These are phyloP conservation scores for Prunella strophiata DNA, from an alignment of 2,797 vertebrate species.

Conservation along the genomic window DNA sequence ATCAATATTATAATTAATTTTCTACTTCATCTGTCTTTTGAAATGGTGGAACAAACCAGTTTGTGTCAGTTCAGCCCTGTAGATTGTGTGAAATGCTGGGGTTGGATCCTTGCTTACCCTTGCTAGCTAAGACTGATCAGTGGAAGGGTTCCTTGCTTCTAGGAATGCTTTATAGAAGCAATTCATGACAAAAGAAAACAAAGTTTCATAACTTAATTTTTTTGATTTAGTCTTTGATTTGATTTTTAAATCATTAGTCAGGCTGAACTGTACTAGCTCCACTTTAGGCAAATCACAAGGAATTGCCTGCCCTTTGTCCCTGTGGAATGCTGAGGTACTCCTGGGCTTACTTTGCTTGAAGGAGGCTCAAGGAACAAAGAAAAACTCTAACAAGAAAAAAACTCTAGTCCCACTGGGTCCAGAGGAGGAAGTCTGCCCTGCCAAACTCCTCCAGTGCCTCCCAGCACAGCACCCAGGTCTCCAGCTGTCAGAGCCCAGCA, in stretches of 20 bases:
- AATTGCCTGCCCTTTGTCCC: not conserved
- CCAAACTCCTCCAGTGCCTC: not conserved
- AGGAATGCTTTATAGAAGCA: not conserved
- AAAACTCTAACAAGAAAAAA: not conserved
- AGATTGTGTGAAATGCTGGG: not conserved
- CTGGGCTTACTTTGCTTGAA: not conserved
- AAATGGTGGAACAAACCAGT: not conserved
- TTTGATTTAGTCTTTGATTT: not conserved
- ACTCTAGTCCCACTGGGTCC: not conserved
- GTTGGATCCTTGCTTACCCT: not conserved
- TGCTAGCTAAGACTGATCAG: not conserved
- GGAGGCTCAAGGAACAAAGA: not conserved
- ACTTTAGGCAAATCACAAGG: not conserved
- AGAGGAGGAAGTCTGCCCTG: not conserved
- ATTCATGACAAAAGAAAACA: not conserved
- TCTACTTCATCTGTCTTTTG: conserved; percentile 9
- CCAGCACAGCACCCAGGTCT: not conserved
- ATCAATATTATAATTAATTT: conserved; percentile 40
- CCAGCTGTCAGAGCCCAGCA: not conserved
- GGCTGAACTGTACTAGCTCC: not conserved
- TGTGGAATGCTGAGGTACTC: not conserved
- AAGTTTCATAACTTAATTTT: not conserved
- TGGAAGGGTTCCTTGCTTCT: not conserved
- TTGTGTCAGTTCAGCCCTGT: not conserved
- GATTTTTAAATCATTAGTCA: not conserved